Base-by-base conservation (phyloP, 2,797 vertebrate species). In the Monodelphis domestica region DNA sequence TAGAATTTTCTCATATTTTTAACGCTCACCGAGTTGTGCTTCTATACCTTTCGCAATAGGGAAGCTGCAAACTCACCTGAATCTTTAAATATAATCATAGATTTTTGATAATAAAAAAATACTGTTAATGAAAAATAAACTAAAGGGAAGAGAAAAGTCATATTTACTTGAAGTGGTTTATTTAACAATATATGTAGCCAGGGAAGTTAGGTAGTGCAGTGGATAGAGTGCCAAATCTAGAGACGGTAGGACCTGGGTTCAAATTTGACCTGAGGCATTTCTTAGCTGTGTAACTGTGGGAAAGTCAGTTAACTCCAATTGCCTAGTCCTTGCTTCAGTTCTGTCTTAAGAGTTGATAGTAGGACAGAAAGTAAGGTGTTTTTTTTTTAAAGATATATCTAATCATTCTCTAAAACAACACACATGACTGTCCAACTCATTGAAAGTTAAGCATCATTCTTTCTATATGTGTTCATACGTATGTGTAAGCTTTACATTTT, bases 341-440 rank as follows among this genome's bases (percentile, higher is more conserved):
- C n/a, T n/a, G n/a, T n/a, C n/a, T n/a, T n/a, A n/a, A n/a, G n/a
- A n/a, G n/a, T n/a, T n/a, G n/a, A n/a, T n/a, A n/a, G n/a, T n/a
- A n/a, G n/a, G n/a, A n/a, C n/a, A n/a, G n/a, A n/a, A n/a, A n/a
- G n/a, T n/a, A n/a, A n/a, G n/a, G n/a, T n/a, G n/a, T n/a, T n/a
- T n/a, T n/a, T n/a, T n/a, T n/a, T n/a, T n/a, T n/a, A n/a, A n/a
- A n/a, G n/a, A 90, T 50, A 53, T 63, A 89, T 1, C 0, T 87
- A 53, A 87, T 56, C 94, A 54, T 91, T 94, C 51, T 92, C 59
- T 94, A 92, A 55, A 89, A 93, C 57, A 33, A 93, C 53, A 54
- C 0, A 93, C 45, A 94, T n/a, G n/a, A n/a, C n/a, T n/a, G n/a
- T 11, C 1, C 87, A 95, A 92, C 12, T 92, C 50, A 92, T 10